Percentiles rank a stretch among this genome's conserved stretches.
Conservation (phyloP, 2,888 invertebrate genomes). For the Acanthopleura granulata region DNA sequence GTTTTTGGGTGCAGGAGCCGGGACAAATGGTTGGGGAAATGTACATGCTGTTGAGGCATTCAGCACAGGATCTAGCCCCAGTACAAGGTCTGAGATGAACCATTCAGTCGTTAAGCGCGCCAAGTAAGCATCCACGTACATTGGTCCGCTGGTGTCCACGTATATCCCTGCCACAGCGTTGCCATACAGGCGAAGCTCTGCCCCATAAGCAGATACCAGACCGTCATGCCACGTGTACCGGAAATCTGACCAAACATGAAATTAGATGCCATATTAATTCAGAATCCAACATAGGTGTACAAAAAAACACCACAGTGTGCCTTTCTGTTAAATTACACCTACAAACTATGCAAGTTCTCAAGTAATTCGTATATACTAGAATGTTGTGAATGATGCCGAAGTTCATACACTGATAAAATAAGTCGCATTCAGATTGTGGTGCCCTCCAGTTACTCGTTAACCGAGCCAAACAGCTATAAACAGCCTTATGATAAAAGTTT, state of each 20-base stretch:
- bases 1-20: not conserved
- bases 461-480: no score
- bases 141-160: slow-evolving; percentile 40
- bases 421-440: no score
- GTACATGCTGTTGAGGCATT: slow-evolving; percentile 18
- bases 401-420: no score
- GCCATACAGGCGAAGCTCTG: slow-evolving; percentile 40
- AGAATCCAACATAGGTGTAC: slow-evolving; percentile 10
- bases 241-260: slow-evolving; percentile 32
- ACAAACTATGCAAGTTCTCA: no score
- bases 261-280: not conserved
- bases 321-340: no score
- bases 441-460: no score
- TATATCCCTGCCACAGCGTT: slow-evolving; percentile 41
- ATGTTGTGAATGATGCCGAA: no score
- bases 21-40: slow-evolving; percentile 18
- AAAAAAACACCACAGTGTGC: no score
- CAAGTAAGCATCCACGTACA: not conserved
- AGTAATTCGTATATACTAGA: no score
- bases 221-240: slow-evolving; percentile 6
- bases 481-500: no score
- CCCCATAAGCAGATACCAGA: slow-evolving; percentile 32
- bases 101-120: not conserved
- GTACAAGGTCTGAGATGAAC: slow-evolving; percentile 13
- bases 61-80: slow-evolving; percentile 15